phyloP scores from a whole-genome alignment of 1,140 invertebrate genomes.

The Sminthurides bifidus region DNA sequence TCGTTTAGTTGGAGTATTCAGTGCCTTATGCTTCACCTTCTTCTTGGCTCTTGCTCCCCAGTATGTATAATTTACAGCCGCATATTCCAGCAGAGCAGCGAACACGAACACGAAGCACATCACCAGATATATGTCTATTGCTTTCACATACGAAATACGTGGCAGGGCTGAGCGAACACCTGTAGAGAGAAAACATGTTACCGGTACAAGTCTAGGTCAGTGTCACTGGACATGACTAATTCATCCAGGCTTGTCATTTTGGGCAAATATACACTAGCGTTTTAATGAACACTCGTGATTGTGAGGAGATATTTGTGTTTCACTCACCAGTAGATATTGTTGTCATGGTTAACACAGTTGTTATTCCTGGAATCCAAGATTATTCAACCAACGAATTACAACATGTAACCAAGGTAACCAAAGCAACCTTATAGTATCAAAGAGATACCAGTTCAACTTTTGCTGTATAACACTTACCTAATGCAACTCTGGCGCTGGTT shows the following conservation, averaged over 20 bases:
- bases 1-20: constrained; percentile 22
- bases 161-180: constrained; percentile 90
- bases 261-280: too few relatives aligned
- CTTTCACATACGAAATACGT: constrained; percentile 94
- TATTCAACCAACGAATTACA: too few relatives aligned
- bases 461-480: too few relatives aligned
- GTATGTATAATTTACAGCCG: constrained; percentile 97
- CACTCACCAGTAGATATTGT: constrained; percentile 71
- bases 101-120: constrained; percentile 99
- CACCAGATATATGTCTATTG: constrained; percentile 96
- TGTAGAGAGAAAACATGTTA: too few relatives aligned
- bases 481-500: constrained; percentile 61
- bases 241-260: too few relatives aligned
- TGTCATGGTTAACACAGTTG: constrained; percentile 96
- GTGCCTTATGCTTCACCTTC: constrained; percentile 25
- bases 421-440: too few relatives aligned
- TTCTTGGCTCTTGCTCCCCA: constrained; percentile 55
- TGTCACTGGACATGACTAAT: too few relatives aligned
- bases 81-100: constrained; percentile 91
- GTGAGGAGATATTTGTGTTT: too few relatives aligned
- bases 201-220: too few relatives aligned
- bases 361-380: constrained; percentile 93
- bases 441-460: too few relatives aligned
- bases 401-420: too few relatives aligned
- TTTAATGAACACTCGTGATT: too few relatives aligned